Conservation (phyloP, 2,113 vertebrate genomes). For the Entomyzon cyanotis region DNA sequence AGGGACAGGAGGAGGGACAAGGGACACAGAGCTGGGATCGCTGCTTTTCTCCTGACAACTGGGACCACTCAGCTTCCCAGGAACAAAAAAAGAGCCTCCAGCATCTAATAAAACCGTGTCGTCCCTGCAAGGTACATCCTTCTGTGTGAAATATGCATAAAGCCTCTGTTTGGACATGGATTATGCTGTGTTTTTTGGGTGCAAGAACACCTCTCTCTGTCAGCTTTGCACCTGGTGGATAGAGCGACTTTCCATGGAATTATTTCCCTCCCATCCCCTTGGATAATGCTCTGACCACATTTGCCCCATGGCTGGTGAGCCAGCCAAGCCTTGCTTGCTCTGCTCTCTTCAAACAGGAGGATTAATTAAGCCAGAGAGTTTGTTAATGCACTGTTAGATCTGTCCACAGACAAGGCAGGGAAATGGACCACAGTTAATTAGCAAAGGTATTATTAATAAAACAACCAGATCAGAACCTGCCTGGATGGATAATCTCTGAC, state of each 20-base stretch:
- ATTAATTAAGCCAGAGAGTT: constrained; percentile 10
- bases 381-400: constrained; percentile 3
- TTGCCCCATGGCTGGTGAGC: neutral
- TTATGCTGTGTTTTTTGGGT: neutral
- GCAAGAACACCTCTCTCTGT: neutral
- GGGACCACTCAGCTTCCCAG: neutral
- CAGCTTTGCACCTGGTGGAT: neutral
- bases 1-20: neutral
- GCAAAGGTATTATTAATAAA: constrained; percentile 10
- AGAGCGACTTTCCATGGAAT: neutral
- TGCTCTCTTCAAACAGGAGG: neutral
- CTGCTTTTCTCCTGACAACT: neutral
- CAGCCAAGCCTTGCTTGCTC: neutral
- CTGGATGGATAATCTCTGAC: neutral
- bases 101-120: neutral
- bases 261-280: neutral
- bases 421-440: constrained; percentile 9
- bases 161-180: neutral
- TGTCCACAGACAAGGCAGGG: neutral
- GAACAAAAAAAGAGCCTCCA: neutral
- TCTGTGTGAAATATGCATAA: constrained; percentile 14
- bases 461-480: neutral
- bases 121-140: neutral
- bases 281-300: neutral
- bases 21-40: rapidly evolving